phyloP scores from a whole-genome alignment of 2,888 invertebrate species.

The Dasypolia templi region DNA sequence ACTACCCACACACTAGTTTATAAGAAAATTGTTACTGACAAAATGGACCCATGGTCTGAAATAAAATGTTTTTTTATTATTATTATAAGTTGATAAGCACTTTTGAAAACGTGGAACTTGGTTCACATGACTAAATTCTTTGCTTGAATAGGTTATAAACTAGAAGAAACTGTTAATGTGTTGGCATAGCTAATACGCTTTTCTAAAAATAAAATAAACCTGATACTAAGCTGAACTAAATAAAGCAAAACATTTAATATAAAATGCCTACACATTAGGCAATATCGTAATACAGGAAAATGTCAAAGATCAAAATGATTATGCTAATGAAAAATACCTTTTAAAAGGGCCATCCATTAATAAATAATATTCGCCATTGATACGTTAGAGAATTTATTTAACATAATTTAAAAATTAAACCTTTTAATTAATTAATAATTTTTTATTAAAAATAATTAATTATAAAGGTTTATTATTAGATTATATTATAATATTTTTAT shows the following conservation, averaged over 20 bases:
- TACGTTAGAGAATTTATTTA: slow-evolving; percentile 3
- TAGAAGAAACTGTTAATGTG: not conserved
- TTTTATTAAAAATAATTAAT: no score
- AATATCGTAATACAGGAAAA: not conserved
- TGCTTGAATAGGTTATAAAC: not conserved
- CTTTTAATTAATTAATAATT: not conserved
- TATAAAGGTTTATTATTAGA: no score
- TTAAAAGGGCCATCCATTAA: not conserved
- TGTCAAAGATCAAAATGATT: not conserved
- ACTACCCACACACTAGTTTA: no score
- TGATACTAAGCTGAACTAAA: not conserved
- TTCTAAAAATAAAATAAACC: not conserved
- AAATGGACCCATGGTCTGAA: no score
- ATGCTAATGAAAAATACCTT: not conserved
- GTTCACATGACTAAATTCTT: no score
- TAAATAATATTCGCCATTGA: not conserved
- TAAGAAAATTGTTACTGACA: no score
- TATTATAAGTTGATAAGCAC: no score
- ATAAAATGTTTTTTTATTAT: no score
- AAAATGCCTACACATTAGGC: not conserved
- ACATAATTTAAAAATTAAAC: slow-evolving; percentile 1
- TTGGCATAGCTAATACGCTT: not conserved
- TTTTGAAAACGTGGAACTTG: not conserved
- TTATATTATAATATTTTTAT: no score
- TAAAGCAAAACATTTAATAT: no score